Evolutionary conservation across 2,888 invertebrate genomes (phyloP).

Genomic region (Pimpla rufipes): DNA sequence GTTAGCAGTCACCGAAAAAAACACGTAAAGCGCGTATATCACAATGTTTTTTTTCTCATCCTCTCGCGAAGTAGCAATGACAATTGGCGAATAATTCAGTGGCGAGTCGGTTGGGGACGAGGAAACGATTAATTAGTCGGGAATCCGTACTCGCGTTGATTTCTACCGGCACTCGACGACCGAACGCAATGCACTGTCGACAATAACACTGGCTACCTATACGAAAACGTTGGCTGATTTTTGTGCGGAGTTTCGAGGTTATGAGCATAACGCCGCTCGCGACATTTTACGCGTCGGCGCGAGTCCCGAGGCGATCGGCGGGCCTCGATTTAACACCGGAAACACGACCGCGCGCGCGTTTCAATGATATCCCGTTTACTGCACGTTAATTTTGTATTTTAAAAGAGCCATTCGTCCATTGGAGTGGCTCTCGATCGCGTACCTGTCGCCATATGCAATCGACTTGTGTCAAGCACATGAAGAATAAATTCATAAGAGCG

Average conservation of each 20-base stretch:
- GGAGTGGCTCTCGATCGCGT: constrained; percentile 38
- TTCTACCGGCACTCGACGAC: constrained; percentile 1
- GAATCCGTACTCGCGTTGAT: not conserved
- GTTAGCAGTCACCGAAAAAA: not conserved
- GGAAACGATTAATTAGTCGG: not conserved
- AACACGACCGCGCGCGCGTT: constrained; percentile 14
- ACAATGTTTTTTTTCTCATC: not conserved
- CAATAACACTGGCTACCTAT: constrained; percentile 3
- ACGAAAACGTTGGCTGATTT: constrained; percentile 14
- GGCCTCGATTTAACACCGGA: constrained; percentile 3
- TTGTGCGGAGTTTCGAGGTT: constrained; percentile 48
- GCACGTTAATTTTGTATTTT: constrained; percentile 8
- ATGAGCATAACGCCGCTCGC: constrained; percentile 61
- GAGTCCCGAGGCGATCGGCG: constrained; percentile 46
- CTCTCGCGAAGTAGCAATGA: not conserved
- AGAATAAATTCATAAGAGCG: not conserved
- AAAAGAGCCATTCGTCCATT: not conserved
- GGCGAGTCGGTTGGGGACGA: not conserved
- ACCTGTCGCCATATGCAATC: constrained; percentile 59
- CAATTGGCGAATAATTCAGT: not conserved
- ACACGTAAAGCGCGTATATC: not conserved
- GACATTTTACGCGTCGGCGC: constrained; percentile 41
- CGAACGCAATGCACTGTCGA: constrained; percentile 2
- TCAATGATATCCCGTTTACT: not conserved
- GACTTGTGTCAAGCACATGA: constrained; percentile 55